phyloP scores from a whole-genome alignment of 2,797 vertebrate species.

The Neosilurus hyrtlii region DNA sequence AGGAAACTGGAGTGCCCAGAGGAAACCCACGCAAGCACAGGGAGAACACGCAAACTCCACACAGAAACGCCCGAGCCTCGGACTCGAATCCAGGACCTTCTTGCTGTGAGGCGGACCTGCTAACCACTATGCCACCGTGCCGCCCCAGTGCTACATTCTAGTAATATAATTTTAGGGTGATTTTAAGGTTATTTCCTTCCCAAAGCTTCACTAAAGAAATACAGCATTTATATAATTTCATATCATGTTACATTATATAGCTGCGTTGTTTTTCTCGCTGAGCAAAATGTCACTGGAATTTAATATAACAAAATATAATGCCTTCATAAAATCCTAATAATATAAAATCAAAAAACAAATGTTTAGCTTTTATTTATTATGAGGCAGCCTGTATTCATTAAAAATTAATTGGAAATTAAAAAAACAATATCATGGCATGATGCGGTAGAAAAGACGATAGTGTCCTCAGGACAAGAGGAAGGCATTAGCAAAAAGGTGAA shows the following conservation, averaged over 20 bases:
- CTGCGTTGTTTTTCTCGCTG: not conserved
- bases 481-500: conserved; percentile 65
- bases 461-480: conserved; percentile 34
- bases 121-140: no score
- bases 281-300: not conserved
- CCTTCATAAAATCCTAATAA: not conserved
- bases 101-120: no score
- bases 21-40: no score
- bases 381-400: not conserved
- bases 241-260: not conserved
- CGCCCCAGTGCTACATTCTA: no score
- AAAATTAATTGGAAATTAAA: not conserved
- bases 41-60: no score
- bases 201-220: not conserved
- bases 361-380: not conserved
- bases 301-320: not conserved
- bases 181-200: no score
- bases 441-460: not conserved
- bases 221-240: no score
- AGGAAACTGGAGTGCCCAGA: no score
- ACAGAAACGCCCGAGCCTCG: no score
- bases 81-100: no score
- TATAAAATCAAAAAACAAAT: not conserved
- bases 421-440: not conserved
- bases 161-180: no score